A percentile compares a stretch with the other conserved stretches of the same genome.
phyloP scores from a whole-genome alignment of 2,113 vertebrate species.

The Pao palembangensis region DNA sequence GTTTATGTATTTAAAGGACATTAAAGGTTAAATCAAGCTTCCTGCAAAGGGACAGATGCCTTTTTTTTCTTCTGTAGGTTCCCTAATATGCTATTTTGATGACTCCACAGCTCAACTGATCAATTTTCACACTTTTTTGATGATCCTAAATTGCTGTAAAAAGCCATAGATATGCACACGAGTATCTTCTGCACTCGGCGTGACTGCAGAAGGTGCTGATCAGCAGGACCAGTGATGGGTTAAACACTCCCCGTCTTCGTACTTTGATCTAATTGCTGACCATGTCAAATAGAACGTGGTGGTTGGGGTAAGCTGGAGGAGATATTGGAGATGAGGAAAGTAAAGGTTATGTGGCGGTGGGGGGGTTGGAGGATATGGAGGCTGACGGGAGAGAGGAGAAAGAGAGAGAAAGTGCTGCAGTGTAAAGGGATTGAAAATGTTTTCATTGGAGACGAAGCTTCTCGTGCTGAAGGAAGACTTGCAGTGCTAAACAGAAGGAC shows the following conservation, averaged over 20 bases:
- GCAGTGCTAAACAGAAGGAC: no score
- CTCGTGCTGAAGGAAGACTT: no score
- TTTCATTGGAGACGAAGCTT: constrained; percentile 1
- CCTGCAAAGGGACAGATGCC: constrained; percentile 1
- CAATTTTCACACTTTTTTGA: no score
- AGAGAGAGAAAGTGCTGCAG: constrained; percentile 14
- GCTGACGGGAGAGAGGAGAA: constrained; percentile 30
- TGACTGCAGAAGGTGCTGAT: constrained; percentile 46
- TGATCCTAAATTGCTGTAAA: no score
- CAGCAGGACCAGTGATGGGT: constrained; percentile 49
- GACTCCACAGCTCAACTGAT: no score
- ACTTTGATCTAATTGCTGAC: constrained; percentile 63
- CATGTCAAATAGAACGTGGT: constrained; percentile 19
- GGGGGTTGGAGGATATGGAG: constrained; percentile 15
- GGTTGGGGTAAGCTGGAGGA: constrained; percentile 32
- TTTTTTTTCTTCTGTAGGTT: background rate
- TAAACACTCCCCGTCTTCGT: constrained; percentile 53
- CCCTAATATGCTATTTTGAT: constrained; percentile 19
- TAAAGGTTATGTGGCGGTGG: background rate
- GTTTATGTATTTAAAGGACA: background rate
- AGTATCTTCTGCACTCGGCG: background rate
- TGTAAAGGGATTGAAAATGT: constrained; percentile 3
- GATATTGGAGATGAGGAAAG: constrained; percentile 35
- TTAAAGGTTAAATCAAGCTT: background rate
- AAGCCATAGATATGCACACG: no score